These are phyloP conservation scores for Cordylochernes scorpioides DNA, from an alignment of 2,888 invertebrate genomes.

Conservation along the genomic window DNA sequence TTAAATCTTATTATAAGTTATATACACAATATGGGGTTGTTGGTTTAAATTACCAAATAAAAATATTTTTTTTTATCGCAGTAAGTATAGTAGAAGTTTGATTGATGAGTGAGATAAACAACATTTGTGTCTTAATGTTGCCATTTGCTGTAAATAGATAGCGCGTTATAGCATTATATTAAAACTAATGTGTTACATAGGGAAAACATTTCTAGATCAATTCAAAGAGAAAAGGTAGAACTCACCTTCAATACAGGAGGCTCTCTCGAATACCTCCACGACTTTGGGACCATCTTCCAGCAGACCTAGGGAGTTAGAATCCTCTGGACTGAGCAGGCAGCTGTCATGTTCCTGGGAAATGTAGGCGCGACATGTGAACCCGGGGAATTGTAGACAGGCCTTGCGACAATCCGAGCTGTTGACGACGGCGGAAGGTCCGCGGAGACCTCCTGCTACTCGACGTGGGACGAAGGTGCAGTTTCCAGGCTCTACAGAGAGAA, in stretches of 20 bases:
- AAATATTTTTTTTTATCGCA: too few species aligned
- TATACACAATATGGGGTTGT: too few species aligned
- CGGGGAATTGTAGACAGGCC: constrained; percentile 8
- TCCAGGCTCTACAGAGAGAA: background rate
- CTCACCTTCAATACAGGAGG: constrained; percentile 13
- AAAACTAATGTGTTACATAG: too few species aligned
- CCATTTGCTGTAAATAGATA: too few species aligned
- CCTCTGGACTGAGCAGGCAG: constrained; percentile 10
- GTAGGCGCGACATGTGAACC: constrained; percentile 10
- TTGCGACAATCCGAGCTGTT: constrained; percentile 7
- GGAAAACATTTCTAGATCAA: too few species aligned
- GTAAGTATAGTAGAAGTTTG: too few species aligned
- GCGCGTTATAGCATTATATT: too few species aligned
- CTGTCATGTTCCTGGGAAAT: constrained; percentile 9
- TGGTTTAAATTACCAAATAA: too few species aligned
- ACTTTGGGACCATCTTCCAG: constrained; percentile 6
- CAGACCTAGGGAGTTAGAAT: constrained; percentile 7
- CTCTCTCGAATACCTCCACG: constrained; percentile 9
- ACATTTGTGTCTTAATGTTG: too few species aligned
- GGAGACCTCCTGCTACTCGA: constrained; percentile 6
- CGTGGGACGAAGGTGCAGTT: constrained; percentile 9
- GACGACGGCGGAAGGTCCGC: constrained; percentile 4
- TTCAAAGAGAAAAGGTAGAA: too few species aligned
- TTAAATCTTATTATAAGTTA: too few species aligned
- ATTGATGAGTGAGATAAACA: too few species aligned